A percentile compares a stretch with the other conserved stretches of the same genome.
phyloP scores from a whole-genome alignment of 2,888 invertebrate genomes.

The Apotomis betuletana region DNA sequence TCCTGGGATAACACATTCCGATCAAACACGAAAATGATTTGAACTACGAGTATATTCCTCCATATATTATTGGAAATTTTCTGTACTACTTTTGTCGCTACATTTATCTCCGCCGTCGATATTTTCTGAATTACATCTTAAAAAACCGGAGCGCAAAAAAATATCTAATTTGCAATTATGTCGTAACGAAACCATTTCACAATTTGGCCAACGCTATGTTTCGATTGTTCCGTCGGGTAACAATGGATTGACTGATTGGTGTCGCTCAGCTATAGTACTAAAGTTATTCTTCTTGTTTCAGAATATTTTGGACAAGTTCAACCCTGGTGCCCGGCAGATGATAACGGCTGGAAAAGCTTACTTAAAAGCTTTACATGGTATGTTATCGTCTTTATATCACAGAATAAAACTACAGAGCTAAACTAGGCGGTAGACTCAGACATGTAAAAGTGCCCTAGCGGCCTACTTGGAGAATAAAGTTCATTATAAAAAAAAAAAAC shows the following conservation, averaged over 20 bases:
- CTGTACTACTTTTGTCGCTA: too few relatives aligned
- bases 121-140: background rate
- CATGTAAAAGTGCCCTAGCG: too few relatives aligned
- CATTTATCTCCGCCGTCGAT: background rate
- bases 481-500: too few relatives aligned
- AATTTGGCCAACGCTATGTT: slow-evolving; percentile 35
- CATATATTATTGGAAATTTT: too few relatives aligned
- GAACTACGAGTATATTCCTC: too few relatives aligned
- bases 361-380: slow-evolving; percentile 96
- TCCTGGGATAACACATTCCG: too few relatives aligned
- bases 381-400: slow-evolving; percentile 65
- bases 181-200: slow-evolving; percentile 32
- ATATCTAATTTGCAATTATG: slow-evolving; percentile 40
- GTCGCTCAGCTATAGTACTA: slow-evolving; percentile 38
- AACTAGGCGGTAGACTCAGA: too few relatives aligned
- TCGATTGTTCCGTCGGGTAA: slow-evolving; percentile 44
- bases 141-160: slow-evolving; percentile 15
- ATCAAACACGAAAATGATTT: too few relatives aligned
- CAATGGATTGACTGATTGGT: slow-evolving; percentile 54
- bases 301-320: slow-evolving; percentile 98
- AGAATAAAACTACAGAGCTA: too few relatives aligned
- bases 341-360: slow-evolving; percentile 97
- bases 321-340: slow-evolving; percentile 96
- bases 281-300: slow-evolving; percentile 83
- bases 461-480: too few relatives aligned